Evolutionary conservation across 1,140 invertebrate genomes (phyloP), one percentile per base, ranked within the genome.

Genomic region (Zaprionus tsacasi): DNA sequence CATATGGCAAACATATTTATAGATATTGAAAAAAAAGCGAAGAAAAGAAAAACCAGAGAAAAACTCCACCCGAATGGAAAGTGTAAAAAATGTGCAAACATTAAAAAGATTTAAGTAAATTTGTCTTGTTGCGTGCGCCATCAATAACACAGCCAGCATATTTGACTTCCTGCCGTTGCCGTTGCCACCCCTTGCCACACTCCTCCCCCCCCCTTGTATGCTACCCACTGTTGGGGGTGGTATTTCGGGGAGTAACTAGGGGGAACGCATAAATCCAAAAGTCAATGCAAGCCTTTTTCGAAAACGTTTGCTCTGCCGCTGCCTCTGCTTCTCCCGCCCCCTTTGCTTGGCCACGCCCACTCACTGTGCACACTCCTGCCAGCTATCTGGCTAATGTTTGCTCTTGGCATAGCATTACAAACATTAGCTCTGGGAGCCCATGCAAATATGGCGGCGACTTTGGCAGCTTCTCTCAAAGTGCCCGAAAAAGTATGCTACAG

Each of bases 41-140:
- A n/a, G 2, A 30, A 38, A 25, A 69, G 68, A 48, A 5, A 30
- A 52, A n/a, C 30, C 5, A 1, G 15, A 33, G 35, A 52, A 40
- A 3, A 3, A 0, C 13, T 12, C 27, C 1, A 15, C 21, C 48
- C 45, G 38, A 67, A 58, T 71, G 45, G 52, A 36, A 56, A 59
- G 43, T 68, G 79, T 78, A 83, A 88, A 81, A 88, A 88, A 88
- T 88, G 81, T 57, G 61, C 82, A 85, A 88, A 88, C 85, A 88
- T 88, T 88, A 88, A 88, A 88, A 82, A 88, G 85, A 88, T 88
- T 88, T 88, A 85, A 89, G 81, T 82, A 89, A 88, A 88, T 89
- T 88, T 89, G 85, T 88, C 88, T 89, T 88, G 81, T 69, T 89
- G 85, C 85, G 85, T 89, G 78, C 40, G 81, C 75, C 85, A 88